Base-by-base conservation (phyloP, 2,113 vertebrate species). In the Chionis minor region DNA sequence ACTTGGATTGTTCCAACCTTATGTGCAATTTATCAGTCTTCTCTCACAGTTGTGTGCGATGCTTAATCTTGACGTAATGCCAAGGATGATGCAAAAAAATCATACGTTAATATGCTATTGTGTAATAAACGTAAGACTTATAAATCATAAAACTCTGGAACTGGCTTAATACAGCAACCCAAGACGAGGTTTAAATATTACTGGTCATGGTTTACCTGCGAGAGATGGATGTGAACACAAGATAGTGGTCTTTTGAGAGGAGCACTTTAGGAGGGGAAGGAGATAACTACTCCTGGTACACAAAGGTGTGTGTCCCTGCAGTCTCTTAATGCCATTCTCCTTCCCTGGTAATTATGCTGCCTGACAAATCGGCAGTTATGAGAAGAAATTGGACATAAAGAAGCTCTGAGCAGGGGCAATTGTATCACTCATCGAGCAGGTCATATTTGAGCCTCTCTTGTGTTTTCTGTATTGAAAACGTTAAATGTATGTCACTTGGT, bases 341-440 rank as follows among this genome's bases (percentile, higher is more conserved):
- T 47, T 71, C n/a, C n/a, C 35, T 22, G 9, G 52, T 44, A 59
- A 75, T 42, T 84, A 13, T 42, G 26, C 72, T 86, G n/a, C 55
- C 77, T 74, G 38, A 77, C 32, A 90, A 82, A 70, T 11, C 38
- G 38, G 54, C 44, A 77, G 40, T 21, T 70, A 59, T 74, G 78
- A 62, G 94, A 94, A 96, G 83, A 94, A 96, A 74, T 0, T 69
- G 35, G 21, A 17, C 51, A 78, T 70, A 81, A 94, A 96, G 90
- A 59, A 70, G 49, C n/a, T 54, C 91, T 67, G 79, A 56, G 54
- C 38, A 51, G 54, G 32, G 42, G 67, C 42, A 94, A 65, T 45
- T 12, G 51, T 75, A n/a, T 95, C 83, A 26, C 27, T 96, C 78
- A 78, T 51, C 88, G 66, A 49, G 32, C 30, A 62, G 62, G 22